These are phyloP conservation scores for Macropus fuliginosus DNA, from an alignment of 2,797 vertebrate genomes.

Conservation along the genomic window DNA sequence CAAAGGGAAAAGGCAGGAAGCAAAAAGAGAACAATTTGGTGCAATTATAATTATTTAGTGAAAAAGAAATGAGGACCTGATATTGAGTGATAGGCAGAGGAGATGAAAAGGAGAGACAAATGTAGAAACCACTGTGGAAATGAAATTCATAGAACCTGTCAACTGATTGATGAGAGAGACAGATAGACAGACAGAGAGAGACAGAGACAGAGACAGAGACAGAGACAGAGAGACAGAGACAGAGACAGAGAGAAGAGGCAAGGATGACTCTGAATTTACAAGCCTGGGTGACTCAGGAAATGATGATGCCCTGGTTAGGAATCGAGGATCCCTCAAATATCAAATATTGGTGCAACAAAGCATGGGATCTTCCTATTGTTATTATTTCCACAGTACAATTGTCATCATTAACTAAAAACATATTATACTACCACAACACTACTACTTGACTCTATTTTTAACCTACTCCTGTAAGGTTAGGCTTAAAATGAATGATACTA, in stretches of 20 bases:
- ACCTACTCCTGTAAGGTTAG: conserved; percentile 20
- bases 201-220: too few relatives aligned
- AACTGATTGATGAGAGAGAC: background rate
- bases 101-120: background rate
- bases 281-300: background rate
- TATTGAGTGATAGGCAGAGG: background rate
- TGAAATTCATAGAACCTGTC: background rate
- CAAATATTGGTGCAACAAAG: conserved; percentile 67
- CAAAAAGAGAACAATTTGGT: background rate
- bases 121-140: background rate
- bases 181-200: too few relatives aligned
- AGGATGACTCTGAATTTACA: background rate
- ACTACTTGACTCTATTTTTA: conserved; percentile 71
- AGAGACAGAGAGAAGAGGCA: background rate
- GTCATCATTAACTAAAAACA: conserved; percentile 80
- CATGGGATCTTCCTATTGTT: conserved; percentile 54
- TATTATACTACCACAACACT: conserved; percentile 80
- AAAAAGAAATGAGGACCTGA: background rate
- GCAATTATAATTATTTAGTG: background rate
- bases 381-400: conserved; percentile 73
- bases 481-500: background rate
- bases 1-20: background rate
- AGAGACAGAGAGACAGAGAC: too few relatives aligned
- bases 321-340: conserved; percentile 42
- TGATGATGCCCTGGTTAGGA: background rate